phyloP scores from a whole-genome alignment of 2,888 invertebrate species.

The Reticulitermes lucifugus region DNA sequence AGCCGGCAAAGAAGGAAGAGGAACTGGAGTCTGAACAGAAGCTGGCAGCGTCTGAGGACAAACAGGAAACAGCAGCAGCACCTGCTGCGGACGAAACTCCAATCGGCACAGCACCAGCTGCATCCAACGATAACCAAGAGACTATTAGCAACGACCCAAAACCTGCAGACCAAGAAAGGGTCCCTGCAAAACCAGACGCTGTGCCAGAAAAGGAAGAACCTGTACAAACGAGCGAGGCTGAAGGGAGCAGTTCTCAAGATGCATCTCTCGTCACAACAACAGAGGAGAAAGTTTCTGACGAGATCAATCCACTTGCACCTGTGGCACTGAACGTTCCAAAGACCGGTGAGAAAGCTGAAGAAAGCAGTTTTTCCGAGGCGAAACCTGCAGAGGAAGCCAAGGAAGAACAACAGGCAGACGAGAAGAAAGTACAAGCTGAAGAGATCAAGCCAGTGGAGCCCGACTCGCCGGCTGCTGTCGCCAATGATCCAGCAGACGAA shows the following conservation, averaged over 20 bases:
- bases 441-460: constrained; percentile 36
- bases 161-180: not conserved
- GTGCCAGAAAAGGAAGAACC: constrained; percentile 55
- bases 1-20: constrained; percentile 51
- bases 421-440: constrained; percentile 30
- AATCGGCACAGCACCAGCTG: not conserved
- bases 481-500: not conserved
- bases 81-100: constrained; percentile 32
- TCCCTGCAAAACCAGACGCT: not conserved
- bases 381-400: constrained; percentile 23
- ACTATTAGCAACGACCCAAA: no score
- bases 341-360: not conserved
- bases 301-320: not conserved
- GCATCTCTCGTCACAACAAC: not conserved
- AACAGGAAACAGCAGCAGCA: constrained; percentile 44
- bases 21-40: constrained; percentile 47
- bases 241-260: constrained; percentile 49
- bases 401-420: constrained; percentile 45
- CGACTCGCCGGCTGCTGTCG: not conserved
- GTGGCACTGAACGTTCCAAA: not conserved
- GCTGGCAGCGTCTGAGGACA: constrained; percentile 44
- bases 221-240: constrained; percentile 3
- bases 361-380: constrained; percentile 51
- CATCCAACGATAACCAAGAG: no score
- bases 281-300: constrained; percentile 8